These are phyloP conservation scores for Pachydiplax longipennis DNA, from an alignment of 2,888 invertebrate genomes.

Conservation along the genomic window DNA sequence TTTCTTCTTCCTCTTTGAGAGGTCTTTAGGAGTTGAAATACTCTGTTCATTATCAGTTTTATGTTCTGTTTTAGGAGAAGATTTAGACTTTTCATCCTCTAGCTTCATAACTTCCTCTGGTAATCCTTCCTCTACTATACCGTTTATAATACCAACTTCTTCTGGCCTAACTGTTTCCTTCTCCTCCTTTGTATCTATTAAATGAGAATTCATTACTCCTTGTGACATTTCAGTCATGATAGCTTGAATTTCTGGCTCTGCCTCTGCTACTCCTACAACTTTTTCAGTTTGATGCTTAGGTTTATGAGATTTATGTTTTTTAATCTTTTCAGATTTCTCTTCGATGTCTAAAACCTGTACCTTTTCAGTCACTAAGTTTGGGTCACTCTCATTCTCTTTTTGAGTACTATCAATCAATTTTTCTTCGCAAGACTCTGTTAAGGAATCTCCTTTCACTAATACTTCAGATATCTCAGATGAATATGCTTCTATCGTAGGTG, in stretches of 20 bases:
- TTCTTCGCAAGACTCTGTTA: neutral
- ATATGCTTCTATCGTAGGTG: neutral
- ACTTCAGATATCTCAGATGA: neutral
- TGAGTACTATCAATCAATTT: neutral
- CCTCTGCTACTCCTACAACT: constrained; percentile 38
- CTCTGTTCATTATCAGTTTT: constrained; percentile 51
- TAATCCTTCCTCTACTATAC: neutral
- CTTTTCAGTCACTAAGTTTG: neutral
- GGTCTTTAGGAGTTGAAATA: constrained; percentile 25
- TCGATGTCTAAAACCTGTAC: neutral
- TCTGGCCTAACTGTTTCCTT: neutral
- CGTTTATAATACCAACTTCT: neutral
- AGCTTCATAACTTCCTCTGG: neutral
- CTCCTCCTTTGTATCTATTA: neutral
- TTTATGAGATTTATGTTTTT: constrained; percentile 47
- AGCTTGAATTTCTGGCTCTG: constrained; percentile 36
- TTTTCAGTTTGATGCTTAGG: constrained; percentile 51
- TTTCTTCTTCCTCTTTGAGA: constrained; percentile 46
- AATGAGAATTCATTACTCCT: neutral
- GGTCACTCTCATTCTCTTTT: neutral
- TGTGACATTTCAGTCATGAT: constrained; percentile 44
- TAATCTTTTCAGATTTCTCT: constrained; percentile 36
- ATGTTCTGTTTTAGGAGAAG: constrained; percentile 47
- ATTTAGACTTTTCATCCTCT: constrained; percentile 51
- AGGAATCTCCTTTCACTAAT: neutral